These are phyloP conservation scores for Stenichneumon culpator DNA, from an alignment of 2,888 invertebrate genomes.

Conservation along the genomic window DNA sequence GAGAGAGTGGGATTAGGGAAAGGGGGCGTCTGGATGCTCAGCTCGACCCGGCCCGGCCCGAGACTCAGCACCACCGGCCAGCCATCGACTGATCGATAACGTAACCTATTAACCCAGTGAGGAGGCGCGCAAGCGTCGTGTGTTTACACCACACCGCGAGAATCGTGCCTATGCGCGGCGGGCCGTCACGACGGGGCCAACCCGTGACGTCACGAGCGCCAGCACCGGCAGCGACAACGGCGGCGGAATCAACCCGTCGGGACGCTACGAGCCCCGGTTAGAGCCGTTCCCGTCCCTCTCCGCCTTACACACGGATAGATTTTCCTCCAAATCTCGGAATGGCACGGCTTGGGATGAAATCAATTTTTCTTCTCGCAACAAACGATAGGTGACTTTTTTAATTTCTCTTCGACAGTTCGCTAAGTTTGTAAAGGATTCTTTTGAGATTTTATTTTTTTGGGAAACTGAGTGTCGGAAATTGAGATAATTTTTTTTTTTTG, in stretches of 20 bases:
- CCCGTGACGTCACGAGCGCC: conserved; percentile 70
- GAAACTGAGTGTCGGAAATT: too few species aligned
- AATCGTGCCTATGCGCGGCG: neutral
- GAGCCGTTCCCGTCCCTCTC: conserved; percentile 8
- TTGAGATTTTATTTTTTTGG: too few species aligned
- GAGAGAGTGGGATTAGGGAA: conserved; percentile 35
- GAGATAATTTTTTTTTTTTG: too few species aligned
- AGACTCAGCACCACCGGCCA: conserved; percentile 48
- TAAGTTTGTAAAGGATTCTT: too few species aligned
- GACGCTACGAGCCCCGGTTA: conserved; percentile 60
- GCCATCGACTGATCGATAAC: conserved; percentile 81
- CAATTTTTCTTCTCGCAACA: too few species aligned
- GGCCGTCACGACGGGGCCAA: conserved; percentile 59
- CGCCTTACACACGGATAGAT: conserved; percentile 2
- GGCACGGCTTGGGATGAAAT: neutral
- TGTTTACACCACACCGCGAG: conserved; percentile 1
- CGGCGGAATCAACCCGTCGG: conserved; percentile 61
- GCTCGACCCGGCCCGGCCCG: conserved; percentile 64
- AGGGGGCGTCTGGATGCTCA: conserved; percentile 65
- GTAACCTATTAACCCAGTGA: conserved; percentile 84
- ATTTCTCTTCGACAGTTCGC: neutral
- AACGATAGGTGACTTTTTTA: neutral
- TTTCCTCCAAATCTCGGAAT: conserved; percentile 6
- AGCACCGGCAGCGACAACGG: conserved; percentile 8
- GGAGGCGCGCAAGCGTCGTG: conserved; percentile 72